Evolutionary conservation across 2,888 invertebrate species (phyloP).

Genomic region (Netelia fuscicornis): DNA sequence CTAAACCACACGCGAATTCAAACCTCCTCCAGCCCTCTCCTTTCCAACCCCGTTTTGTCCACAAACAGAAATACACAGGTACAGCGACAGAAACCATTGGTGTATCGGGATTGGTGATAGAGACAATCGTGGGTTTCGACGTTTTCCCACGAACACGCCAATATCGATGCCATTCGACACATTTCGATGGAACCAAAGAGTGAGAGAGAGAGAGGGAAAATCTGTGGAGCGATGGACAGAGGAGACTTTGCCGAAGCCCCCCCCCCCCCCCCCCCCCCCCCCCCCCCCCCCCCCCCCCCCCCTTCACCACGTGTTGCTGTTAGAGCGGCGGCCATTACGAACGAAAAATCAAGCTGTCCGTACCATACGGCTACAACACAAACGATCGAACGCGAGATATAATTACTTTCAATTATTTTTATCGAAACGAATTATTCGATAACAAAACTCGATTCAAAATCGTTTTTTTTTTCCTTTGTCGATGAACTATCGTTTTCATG

Average conservation of each 20-base stretch:
- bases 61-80: neutral
- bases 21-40: neutral
- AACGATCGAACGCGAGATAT: no score
- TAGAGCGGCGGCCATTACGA: conserved; percentile 5
- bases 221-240: conserved; percentile 57
- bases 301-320: conserved; percentile 62
- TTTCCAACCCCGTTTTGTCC: neutral
- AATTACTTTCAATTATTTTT: no score
- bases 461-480: no score
- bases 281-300: no score
- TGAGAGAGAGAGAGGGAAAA: conserved; percentile 40
- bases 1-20: conserved; percentile 20
- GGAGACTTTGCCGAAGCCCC: conserved; percentile 36
- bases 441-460: no score
- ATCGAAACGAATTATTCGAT: no score
- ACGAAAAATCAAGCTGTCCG: neutral
- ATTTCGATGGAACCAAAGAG: conserved; percentile 35
- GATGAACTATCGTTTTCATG: no score
- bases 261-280: no score
- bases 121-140: conserved; percentile 45
- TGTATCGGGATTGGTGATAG: neutral
- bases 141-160: conserved; percentile 56
- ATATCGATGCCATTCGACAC: conserved; percentile 45
- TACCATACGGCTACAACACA: no score
- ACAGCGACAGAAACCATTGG: neutral